These are phyloP conservation scores for Drosophila kanapiae DNA, from an alignment of 1,140 invertebrate genomes.

Conservation along the genomic window DNA sequence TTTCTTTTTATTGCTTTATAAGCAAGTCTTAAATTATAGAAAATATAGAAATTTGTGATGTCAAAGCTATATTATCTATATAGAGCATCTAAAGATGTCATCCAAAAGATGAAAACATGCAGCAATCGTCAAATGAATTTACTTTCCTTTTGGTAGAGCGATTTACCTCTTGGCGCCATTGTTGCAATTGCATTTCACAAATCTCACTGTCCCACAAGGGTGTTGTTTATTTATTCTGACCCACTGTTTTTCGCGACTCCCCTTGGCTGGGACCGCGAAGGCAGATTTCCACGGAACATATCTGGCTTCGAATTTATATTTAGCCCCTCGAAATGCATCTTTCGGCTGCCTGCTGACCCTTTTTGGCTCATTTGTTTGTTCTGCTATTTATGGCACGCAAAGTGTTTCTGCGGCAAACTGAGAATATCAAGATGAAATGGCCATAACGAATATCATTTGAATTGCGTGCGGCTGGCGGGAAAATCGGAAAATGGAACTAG, in stretches of 20 bases:
- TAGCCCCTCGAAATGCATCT: constrained; percentile 64
- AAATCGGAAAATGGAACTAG: constrained; percentile 3
- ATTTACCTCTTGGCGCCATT: constrained; percentile 53
- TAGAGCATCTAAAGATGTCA: background rate
- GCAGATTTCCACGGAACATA: constrained; percentile 61
- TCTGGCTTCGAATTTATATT: constrained; percentile 54
- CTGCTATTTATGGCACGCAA: constrained; percentile 65
- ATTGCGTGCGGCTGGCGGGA: background rate
- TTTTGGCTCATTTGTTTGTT: constrained; percentile 63
- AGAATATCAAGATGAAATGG: constrained; percentile 54
- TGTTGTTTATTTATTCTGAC: constrained; percentile 54
- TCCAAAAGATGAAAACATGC: background rate
- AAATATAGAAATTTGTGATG: background rate
- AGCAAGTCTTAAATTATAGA: background rate
- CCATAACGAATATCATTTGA: constrained; percentile 41
- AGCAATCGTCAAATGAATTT: constrained; percentile 18
- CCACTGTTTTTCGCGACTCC: constrained; percentile 51
- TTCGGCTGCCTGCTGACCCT: constrained; percentile 60
- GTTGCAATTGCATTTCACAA: constrained; percentile 54
- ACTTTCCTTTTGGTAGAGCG: constrained; percentile 39
- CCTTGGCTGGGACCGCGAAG: constrained; percentile 11
- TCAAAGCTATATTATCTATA: background rate
- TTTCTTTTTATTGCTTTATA: background rate
- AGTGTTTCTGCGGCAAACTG: constrained; percentile 44
- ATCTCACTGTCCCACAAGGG: constrained; percentile 36